Evolutionary conservation across 2,113 vertebrate genomes (phyloP).

Genomic region (Percina caprodes): DNA sequence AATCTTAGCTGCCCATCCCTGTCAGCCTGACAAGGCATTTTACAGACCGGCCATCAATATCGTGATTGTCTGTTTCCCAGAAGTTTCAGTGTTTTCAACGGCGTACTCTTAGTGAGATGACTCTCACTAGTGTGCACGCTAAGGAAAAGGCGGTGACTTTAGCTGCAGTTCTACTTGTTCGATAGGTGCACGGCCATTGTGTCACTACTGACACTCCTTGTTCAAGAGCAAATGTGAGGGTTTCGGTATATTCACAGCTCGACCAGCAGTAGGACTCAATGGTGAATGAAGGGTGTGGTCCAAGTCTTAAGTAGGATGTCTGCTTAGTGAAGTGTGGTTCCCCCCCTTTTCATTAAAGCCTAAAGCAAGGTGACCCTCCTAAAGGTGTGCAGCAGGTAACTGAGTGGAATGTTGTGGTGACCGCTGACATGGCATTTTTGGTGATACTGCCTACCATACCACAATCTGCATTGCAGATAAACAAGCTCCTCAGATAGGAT

Average conservation of each 20-base stretch:
- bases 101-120: constrained; percentile 7
- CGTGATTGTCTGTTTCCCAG: not conserved
- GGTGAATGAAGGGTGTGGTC: constrained; percentile 73
- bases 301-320: constrained; percentile 21
- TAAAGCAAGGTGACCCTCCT: constrained; percentile 24
- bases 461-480: constrained; percentile 40
- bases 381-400: constrained; percentile 13
- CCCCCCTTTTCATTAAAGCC: constrained; percentile 15
- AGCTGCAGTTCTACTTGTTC: constrained; percentile 2
- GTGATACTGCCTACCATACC: not conserved
- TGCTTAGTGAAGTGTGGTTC: constrained; percentile 12
- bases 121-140: constrained; percentile 14
- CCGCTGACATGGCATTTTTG: constrained; percentile 50
- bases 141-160: not conserved
- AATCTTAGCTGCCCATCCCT: constrained; percentile 37
- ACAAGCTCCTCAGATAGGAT: constrained; percentile 34
- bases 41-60: not conserved
- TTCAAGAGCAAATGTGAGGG: not conserved
- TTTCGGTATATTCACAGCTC: constrained; percentile 37
- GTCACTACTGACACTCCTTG: constrained; percentile 1
- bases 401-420: constrained; percentile 1
- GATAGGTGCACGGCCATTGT: constrained; percentile 21
- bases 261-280: constrained; percentile 25
- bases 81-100: not conserved
- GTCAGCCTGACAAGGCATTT: constrained; percentile 8